Evolutionary conservation across 2,888 invertebrate genomes (phyloP), one percentile per base, ranked within the genome.

Genomic region (Drosophila acutilabella): DNA sequence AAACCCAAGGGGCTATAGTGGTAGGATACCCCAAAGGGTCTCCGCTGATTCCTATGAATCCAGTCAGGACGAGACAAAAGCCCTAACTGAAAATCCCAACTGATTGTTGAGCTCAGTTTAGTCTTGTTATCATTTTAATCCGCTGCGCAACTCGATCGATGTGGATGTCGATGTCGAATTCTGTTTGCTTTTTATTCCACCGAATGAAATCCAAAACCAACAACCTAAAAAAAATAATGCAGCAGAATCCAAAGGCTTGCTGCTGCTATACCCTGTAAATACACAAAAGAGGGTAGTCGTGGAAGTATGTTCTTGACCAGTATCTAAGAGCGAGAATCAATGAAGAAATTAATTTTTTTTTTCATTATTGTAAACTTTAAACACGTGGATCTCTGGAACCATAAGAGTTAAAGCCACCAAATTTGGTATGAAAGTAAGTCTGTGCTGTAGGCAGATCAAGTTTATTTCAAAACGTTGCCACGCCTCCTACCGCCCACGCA

Each of bases 131-230:
- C 90, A 86, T 71, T 90, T 90, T 87, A 89, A 90, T 82, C 86
- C 81, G 54, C 65, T 14, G 52, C n/a, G 57, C 57, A 53, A 62
- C 41, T 51, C 44, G 36, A 33, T 23, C 51, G 42, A 33, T 44
- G 57, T 50, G 68, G 70, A 76, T 69, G 20, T 23, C 51, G 42
- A 33, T 44, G 57, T 50, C 69, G 70, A 78, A 69, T 70, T 72
- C 47, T 45, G 33, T n/a, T 42, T 53, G 23, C 30, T 51, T 59
- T 38, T 42, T 10, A 75, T 91, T 91, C 88, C 82, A 58, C 77
- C 86, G 90, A 90, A 90, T 89, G 91, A 89, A 90, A 90, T 76
- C 74, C 72, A 82, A 90, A 89, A 90, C 90, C 90, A 5, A 30
- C 8, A 30, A 8, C 26, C 26, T 18, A 20, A 20, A 20, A 30